These are phyloP conservation scores for Chauna torquata DNA, from an alignment of 2,113 vertebrate species.

Conservation along the genomic window DNA sequence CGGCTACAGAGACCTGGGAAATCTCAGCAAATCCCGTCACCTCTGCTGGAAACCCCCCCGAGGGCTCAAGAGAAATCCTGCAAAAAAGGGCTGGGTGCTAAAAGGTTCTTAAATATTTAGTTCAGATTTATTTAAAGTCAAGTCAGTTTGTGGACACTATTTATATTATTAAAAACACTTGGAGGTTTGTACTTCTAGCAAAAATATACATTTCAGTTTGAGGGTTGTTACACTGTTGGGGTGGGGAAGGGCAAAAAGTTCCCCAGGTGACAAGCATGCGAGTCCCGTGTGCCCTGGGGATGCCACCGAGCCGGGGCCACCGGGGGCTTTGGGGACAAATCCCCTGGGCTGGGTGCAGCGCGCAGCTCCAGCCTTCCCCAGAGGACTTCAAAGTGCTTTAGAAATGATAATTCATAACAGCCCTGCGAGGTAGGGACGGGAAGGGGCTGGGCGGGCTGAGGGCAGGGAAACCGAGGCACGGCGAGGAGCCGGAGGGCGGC, in stretches of 20 bases:
- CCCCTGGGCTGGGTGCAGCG: neutral
- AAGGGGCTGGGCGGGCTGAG: neutral
- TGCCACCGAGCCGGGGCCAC: neutral
- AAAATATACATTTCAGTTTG: slow-evolving; percentile 84
- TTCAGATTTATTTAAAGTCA: slow-evolving; percentile 79
- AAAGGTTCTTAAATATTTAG: slow-evolving; percentile 78
- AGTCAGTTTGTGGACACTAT: slow-evolving; percentile 74
- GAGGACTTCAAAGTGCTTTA: slow-evolving; percentile 63
- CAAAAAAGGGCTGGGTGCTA: rapidly evolving
- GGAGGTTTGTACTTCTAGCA: slow-evolving; percentile 79
- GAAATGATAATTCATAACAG: neutral
- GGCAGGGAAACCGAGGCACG: slow-evolving; percentile 41
- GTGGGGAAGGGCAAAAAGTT: slow-evolving; percentile 42
- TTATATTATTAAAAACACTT: slow-evolving; percentile 82
- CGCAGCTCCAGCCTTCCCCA: neutral
- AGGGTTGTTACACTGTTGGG: slow-evolving; percentile 59
- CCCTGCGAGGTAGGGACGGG: slow-evolving; percentile 7
- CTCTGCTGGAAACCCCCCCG: neutral
- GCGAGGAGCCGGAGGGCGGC: neutral
- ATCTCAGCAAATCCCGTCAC: neutral
- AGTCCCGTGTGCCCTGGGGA: neutral
- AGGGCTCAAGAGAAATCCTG: neutral
- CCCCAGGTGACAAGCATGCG: neutral
- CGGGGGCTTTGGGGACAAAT: neutral
- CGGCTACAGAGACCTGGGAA: neutral